These are phyloP conservation scores for Oithona nana DNA, from an alignment of 2,888 invertebrate species.

Conservation along the genomic window DNA sequence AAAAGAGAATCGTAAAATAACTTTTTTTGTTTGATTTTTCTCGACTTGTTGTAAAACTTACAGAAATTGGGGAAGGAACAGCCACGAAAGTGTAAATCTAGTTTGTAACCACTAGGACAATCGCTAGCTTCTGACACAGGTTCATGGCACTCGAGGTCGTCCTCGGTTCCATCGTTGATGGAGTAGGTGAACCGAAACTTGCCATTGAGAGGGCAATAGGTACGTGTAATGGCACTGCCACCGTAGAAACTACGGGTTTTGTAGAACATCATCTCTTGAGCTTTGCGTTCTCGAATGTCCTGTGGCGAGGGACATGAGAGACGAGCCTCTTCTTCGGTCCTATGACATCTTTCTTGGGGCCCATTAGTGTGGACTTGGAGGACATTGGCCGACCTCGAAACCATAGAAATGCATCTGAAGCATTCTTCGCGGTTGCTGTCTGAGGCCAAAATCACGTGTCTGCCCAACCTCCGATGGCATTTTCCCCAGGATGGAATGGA, in stretches of 20 bases:
- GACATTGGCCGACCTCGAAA: constrained; percentile 39
- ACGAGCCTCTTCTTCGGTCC: constrained; percentile 37
- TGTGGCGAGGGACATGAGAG: constrained; percentile 36
- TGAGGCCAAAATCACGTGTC: constrained; percentile 41
- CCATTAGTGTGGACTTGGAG: constrained; percentile 40
- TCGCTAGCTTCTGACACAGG: constrained; percentile 38
- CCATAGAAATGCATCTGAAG: constrained; percentile 40
- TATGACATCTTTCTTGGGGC: constrained; percentile 38
- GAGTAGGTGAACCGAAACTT: constrained; percentile 37
- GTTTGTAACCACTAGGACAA: constrained; percentile 39
- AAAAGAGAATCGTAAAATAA: constrained; percentile 4
- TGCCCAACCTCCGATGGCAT: constrained; percentile 39
- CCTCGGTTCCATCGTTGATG: constrained; percentile 32
- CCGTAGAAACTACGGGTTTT: constrained; percentile 37
- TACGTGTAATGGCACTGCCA: constrained; percentile 32
- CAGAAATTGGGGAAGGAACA: constrained; percentile 38
- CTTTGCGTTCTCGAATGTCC: constrained; percentile 24
- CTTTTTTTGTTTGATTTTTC: no score
- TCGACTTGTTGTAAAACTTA: constrained; percentile 25
- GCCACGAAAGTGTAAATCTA: constrained; percentile 36
- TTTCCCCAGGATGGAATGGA: constrained; percentile 45
- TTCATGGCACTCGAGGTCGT: constrained; percentile 34
- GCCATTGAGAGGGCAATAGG: constrained; percentile 42
- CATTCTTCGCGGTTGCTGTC: constrained; percentile 34
- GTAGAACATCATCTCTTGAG: constrained; percentile 37